Percentiles rank a stretch among this genome's conserved stretches.
These are phyloP conservation scores for Campylorhamphus procurvoides DNA, from an alignment of 2,113 vertebrate species.

Conservation along the genomic window DNA sequence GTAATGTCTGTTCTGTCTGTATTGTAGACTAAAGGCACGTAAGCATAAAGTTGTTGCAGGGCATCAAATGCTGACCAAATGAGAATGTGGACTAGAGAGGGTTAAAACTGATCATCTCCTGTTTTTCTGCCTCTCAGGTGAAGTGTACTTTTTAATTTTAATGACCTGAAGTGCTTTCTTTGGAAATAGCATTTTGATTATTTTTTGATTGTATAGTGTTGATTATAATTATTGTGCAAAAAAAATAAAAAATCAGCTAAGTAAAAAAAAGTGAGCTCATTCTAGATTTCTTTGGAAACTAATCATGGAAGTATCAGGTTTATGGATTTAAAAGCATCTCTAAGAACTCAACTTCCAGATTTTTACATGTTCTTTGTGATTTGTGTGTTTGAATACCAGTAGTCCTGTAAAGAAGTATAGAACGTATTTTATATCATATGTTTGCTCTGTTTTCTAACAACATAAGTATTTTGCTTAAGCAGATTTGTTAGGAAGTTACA, in stretches of 20 bases:
- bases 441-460: slow-evolving; percentile 73
- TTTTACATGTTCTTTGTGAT: slow-evolving; percentile 30
- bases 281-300: slow-evolving; percentile 34
- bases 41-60: background rate
- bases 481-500: slow-evolving; percentile 78
- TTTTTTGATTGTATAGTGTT: background rate
- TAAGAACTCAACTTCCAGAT: slow-evolving; percentile 48
- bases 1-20: background rate
- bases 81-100: background rate
- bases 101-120: background rate
- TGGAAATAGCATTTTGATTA: slow-evolving; percentile 59
- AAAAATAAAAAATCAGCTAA: background rate
- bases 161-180: background rate
- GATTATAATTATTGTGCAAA: slow-evolving; percentile 5
- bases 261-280: background rate
- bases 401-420: slow-evolving; percentile 25
- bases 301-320: background rate
- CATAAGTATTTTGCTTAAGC: slow-evolving; percentile 75
- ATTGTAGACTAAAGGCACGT: background rate
- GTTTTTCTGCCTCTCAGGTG: background rate
- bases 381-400: slow-evolving; percentile 34
- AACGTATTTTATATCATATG: slow-evolving; percentile 57
- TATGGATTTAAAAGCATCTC: background rate
- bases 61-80: background rate
- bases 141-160: slow-evolving; percentile 5